Conservation (phyloP, 2,113 vertebrate genomes). For the Paraplagusia blochii region DNA sequence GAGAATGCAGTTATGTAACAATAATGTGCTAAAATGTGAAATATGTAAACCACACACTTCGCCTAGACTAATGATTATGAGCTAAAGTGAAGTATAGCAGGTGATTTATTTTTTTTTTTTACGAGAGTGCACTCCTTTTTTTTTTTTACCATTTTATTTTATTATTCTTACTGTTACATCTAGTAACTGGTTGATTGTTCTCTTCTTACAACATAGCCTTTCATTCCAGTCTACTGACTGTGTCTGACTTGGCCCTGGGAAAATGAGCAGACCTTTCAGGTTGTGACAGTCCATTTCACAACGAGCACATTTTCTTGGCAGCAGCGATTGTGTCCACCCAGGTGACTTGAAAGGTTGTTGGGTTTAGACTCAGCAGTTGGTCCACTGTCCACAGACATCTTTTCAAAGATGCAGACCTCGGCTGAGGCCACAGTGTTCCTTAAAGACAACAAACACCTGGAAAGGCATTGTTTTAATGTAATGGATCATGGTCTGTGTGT, state of each 20-base stretch:
- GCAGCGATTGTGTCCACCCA: slow-evolving; percentile 19
- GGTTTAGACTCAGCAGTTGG: slow-evolving; percentile 47
- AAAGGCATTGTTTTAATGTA: slow-evolving; percentile 18
- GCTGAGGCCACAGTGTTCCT: background rate
- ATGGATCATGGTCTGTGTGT: background rate
- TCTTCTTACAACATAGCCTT: no score
- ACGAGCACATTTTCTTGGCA: slow-evolving; percentile 38
- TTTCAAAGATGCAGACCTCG: background rate
- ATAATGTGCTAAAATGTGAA: no score
- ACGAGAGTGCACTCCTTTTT: no score
- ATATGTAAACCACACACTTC: no score
- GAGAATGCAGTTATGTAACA: no score
- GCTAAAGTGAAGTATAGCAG: no score
- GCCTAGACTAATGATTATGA: no score
- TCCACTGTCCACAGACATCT: slow-evolving; percentile 3
- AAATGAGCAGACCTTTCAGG: slow-evolving; percentile 20
- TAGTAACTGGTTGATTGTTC: no score
- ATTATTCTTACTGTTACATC: no score
- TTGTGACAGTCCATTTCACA: slow-evolving; percentile 50
- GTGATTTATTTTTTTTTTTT: no score
- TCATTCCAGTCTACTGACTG: background rate
- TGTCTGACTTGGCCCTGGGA: slow-evolving; percentile 38
- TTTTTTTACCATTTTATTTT: no score
- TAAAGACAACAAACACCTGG: slow-evolving; percentile 19
- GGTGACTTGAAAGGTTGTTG: slow-evolving; percentile 45